These are phyloP conservation scores for Sminthurides aquaticus DNA, from an alignment of 2,888 invertebrate species.

Conservation along the genomic window DNA sequence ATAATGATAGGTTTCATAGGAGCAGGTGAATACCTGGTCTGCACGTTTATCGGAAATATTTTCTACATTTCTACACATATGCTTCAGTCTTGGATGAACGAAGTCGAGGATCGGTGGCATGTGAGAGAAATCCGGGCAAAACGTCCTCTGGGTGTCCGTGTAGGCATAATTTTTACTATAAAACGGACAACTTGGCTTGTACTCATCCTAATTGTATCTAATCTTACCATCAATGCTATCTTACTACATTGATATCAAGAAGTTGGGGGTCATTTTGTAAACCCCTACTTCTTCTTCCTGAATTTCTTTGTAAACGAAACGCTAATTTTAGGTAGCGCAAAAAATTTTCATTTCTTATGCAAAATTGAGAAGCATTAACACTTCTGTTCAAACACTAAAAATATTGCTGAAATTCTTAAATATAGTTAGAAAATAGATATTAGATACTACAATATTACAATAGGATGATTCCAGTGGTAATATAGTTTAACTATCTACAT, in stretches of 20 bases:
- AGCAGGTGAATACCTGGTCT: background rate
- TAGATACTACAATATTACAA: too few relatives aligned
- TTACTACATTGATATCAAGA: background rate
- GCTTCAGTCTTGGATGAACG: background rate
- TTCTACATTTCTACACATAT: background rate
- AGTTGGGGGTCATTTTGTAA: too few relatives aligned
- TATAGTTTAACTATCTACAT: too few relatives aligned
- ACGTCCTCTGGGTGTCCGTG: background rate
- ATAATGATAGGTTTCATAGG: background rate
- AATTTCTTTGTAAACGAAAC: too few relatives aligned
- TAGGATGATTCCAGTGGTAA: too few relatives aligned
- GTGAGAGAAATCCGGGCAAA: background rate
- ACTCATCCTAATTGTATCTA: background rate
- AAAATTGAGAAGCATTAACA: too few relatives aligned
- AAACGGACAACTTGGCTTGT: background rate
- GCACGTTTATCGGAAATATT: background rate
- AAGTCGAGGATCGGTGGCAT: background rate
- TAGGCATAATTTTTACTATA: background rate
- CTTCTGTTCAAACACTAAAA: too few relatives aligned
- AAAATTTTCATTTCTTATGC: too few relatives aligned
- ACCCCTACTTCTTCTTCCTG: too few relatives aligned
- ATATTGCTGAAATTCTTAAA: too few relatives aligned
- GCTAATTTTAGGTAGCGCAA: too few relatives aligned
- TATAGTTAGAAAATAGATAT: too few relatives aligned
- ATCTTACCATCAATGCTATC: background rate